A percentile compares a stretch with the other conserved stretches of the same genome.
Conservation (phyloP, 2,113 vertebrate species). For the Anolis carolinensis region DNA sequence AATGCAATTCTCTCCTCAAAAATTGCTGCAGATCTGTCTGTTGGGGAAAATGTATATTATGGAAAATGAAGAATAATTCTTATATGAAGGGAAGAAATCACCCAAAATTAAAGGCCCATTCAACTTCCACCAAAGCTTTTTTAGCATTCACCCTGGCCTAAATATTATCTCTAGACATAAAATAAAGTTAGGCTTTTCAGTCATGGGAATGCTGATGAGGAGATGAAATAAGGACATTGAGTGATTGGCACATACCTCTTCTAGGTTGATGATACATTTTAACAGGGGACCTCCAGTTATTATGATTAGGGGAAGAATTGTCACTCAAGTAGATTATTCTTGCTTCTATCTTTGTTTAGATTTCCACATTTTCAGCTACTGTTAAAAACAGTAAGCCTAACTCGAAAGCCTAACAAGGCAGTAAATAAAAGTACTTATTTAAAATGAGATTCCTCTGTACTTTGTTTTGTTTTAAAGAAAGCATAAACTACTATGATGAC, state of each 20-base stretch:
- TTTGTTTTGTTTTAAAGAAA: neutral
- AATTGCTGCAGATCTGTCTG: no score
- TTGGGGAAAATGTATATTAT: no score
- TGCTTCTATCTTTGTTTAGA: neutral
- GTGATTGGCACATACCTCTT: neutral
- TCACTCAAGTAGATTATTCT: neutral
- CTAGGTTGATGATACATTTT: neutral
- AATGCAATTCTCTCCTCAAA: no score
- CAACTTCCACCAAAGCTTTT: neutral
- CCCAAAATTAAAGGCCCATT: neutral
- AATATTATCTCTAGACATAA: neutral
- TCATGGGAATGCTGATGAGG: neutral
- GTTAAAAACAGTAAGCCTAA: no score
- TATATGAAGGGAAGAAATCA: no score
- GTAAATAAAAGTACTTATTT: slow-evolving; percentile 1
- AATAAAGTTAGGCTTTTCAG: neutral
- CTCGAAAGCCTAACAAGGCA: neutral
- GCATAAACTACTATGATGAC: neutral
- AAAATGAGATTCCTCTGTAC: neutral
- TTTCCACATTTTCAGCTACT: neutral
- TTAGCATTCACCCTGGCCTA: no score
- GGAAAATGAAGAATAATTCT: no score
- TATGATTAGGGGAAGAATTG: neutral
- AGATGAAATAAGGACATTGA: neutral
- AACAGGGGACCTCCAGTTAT: neutral